phyloP scores from a whole-genome alignment of 2,888 invertebrate species.

The Drosophila fulvimacula region DNA sequence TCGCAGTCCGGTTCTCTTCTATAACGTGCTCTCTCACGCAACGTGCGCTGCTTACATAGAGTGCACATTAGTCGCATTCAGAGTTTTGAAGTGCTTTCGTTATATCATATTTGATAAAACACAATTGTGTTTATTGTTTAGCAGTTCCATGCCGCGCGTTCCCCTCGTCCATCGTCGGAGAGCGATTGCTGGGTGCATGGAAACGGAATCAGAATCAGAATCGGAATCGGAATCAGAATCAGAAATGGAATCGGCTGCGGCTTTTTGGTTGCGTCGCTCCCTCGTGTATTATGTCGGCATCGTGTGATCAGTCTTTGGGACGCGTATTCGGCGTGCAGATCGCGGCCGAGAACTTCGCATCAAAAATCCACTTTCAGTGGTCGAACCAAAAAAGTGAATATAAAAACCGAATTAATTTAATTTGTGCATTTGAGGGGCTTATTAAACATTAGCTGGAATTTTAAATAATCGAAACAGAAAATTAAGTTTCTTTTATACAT shows the following conservation, averaged over 20 bases:
- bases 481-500: conserved; percentile 5
- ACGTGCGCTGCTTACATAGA: conserved; percentile 33
- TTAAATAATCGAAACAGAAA: conserved; percentile 1
- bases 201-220: conserved; percentile 29
- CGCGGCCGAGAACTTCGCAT: conserved; percentile 39
- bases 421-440: conserved; percentile 19
- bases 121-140: conserved; percentile 28
- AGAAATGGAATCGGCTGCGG: conserved; percentile 20
- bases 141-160: conserved; percentile 2
- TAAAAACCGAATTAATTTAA: conserved; percentile 6
- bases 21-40: not conserved
- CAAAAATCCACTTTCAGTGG: conserved; percentile 27
- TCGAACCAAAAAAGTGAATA: conserved; percentile 17
- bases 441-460: conserved; percentile 5
- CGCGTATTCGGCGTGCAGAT: conserved; percentile 59
- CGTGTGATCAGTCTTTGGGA: conserved; percentile 64
- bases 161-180: not conserved
- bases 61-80: conserved; percentile 13
- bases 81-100: conserved; percentile 10
- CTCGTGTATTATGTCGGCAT: conserved; percentile 20
- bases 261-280: conserved; percentile 18
- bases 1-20: conserved; percentile 5
- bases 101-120: conserved; percentile 38
- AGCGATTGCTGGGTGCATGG: conserved; percentile 3
- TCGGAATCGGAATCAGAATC: conserved; percentile 38